Conservation (phyloP, 2,113 vertebrate genomes). For the Pogonocichla stellata region DNA sequence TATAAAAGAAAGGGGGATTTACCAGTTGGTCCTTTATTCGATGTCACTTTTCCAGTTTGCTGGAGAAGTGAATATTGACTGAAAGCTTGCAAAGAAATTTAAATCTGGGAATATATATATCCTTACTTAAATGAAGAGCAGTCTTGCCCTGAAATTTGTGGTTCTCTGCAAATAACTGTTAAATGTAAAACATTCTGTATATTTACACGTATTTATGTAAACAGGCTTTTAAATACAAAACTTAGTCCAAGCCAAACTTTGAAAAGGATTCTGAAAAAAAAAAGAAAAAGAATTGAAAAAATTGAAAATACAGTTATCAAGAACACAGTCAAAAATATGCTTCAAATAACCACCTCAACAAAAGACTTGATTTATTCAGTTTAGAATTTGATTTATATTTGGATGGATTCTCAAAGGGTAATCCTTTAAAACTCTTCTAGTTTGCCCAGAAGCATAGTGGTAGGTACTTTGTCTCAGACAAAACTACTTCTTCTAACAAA, state of each 20-base stretch:
- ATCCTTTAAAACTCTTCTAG: neutral
- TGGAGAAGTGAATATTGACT: neutral
- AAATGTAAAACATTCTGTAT: neutral
- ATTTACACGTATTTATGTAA: rapidly evolving
- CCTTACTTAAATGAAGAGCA: neutral
- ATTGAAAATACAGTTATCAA: neutral
- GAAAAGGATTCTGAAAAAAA: neutral
- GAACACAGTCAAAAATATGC: neutral
- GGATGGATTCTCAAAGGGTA: neutral
- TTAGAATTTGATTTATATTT: neutral
- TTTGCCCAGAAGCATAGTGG: neutral
- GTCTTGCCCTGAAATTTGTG: neutral
- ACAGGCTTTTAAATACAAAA: neutral
- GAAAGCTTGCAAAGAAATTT: neutral
- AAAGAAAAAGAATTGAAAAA: neutral
- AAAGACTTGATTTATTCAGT: neutral
- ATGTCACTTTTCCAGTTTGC: neutral
- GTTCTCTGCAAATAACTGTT: neutral
- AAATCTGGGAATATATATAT: neutral
- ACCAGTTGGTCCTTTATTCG: neutral
- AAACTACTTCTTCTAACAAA: neutral
- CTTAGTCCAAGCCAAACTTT: neutral
- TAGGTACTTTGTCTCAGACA: neutral
- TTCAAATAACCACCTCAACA: neutral
- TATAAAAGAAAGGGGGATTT: neutral